Conservation (phyloP, 2,888 invertebrate species). For the Philopedon plagiatum region DNA sequence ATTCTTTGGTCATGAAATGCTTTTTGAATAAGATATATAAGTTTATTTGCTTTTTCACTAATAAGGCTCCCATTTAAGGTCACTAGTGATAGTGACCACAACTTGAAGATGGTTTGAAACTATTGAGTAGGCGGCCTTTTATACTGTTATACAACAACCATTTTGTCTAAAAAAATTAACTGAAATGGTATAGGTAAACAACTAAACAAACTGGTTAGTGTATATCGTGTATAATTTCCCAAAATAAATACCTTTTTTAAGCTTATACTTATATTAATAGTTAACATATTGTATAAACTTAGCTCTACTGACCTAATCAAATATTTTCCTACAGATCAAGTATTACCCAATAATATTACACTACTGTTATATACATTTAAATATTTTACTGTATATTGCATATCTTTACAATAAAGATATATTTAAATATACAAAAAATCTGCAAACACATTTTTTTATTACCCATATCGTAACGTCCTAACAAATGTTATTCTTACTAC, state of each 20-base stretch:
- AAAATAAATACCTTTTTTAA: neutral
- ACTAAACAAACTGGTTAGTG: neutral
- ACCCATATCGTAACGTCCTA: neutral
- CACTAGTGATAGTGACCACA: no score
- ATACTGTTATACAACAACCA: neutral
- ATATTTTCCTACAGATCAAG: neutral
- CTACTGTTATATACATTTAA: neutral
- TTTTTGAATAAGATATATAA: no score
- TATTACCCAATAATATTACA: slow-evolving; percentile 2
- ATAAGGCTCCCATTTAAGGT: no score
- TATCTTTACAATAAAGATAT: slow-evolving; percentile 45
- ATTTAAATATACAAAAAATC: slow-evolving; percentile 26
- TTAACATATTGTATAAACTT: slow-evolving; percentile 5
- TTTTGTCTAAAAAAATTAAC: neutral
- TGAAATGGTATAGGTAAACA: neutral
- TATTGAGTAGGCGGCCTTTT: neutral
- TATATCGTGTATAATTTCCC: neutral
- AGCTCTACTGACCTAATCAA: neutral
- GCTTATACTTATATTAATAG: neutral
- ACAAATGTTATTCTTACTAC: neutral
- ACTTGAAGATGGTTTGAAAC: neutral
- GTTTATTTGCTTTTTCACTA: no score
- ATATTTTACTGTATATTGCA: slow-evolving; percentile 23
- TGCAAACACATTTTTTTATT: slow-evolving; percentile 19
- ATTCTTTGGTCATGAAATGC: no score